phyloP scores from a whole-genome alignment of 2,797 vertebrate genomes.

The Thamnophis elegans region DNA sequence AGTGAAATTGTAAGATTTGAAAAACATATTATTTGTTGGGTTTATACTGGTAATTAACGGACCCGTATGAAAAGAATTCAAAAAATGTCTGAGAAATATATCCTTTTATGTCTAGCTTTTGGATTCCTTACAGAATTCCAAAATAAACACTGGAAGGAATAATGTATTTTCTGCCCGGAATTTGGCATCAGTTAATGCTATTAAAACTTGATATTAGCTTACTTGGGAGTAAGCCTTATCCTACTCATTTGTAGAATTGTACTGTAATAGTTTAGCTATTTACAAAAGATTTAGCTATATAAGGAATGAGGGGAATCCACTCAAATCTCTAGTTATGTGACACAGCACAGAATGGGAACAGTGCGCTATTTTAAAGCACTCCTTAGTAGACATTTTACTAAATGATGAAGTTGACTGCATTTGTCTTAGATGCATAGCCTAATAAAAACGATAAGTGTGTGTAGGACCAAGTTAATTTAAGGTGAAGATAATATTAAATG shows the following conservation, averaged over 20 bases:
- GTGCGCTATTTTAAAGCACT: background rate
- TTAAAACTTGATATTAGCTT: background rate
- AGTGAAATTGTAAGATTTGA: background rate
- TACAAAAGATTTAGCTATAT: background rate
- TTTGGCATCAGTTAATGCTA: background rate
- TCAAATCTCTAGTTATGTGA: background rate
- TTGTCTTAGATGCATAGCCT: background rate
- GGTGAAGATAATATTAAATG: background rate
- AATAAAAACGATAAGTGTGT: background rate
- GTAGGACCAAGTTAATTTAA: background rate
- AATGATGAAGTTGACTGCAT: background rate
- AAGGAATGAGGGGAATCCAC: background rate
- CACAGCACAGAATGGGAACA: background rate
- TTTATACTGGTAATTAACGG: background rate
- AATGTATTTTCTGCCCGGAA: background rate
- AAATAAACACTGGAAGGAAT: background rate
- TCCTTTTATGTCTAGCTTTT: background rate
- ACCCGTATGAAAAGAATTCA: background rate
- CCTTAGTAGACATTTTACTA: background rate
- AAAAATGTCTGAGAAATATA: background rate
- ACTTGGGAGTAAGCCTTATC: background rate
- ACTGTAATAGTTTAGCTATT: background rate
- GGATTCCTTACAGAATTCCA: background rate
- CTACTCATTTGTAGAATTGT: background rate
- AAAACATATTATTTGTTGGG: background rate